Conservation (phyloP, 2,888 invertebrate genomes). For the Siphlonurus alternatus region DNA sequence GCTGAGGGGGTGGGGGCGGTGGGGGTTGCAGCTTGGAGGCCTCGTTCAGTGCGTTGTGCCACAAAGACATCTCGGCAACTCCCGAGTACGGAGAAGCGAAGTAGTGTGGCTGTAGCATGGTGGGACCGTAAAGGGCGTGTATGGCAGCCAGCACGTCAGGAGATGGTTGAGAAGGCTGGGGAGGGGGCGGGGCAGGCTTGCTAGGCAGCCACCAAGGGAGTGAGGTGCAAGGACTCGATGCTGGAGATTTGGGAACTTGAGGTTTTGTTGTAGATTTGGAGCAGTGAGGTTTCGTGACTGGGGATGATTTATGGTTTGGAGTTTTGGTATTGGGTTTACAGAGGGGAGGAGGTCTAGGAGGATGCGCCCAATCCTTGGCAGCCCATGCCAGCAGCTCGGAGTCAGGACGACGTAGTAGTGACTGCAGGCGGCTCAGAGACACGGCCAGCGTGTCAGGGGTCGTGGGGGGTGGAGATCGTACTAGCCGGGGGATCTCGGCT, state of each 20-base stretch:
- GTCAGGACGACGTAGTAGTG: slow-evolving; percentile 21
- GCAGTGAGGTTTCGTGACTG: too few relatives aligned
- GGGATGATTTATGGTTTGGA: too few relatives aligned
- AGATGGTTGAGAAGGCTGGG: neutral
- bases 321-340: too few relatives aligned
- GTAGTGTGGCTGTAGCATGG: slow-evolving; percentile 13
- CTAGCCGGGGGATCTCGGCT: slow-evolving; percentile 55
- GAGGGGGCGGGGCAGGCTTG: neutral
- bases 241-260: neutral
- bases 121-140: neutral
- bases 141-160: neutral
- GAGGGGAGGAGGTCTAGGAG: neutral
- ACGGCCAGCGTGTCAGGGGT: slow-evolving; percentile 66
- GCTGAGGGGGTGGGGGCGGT: slow-evolving; percentile 23
- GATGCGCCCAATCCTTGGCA: slow-evolving; percentile 19
- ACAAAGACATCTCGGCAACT: too few relatives aligned
- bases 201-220: neutral
- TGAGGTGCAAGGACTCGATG: neutral
- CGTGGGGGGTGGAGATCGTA: slow-evolving; percentile 50
- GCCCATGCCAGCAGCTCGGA: slow-evolving; percentile 30
- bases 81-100: slow-evolving; percentile 22
- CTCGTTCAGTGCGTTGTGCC: slow-evolving; percentile 24
- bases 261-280: too few relatives aligned
- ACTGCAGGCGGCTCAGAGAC: slow-evolving; percentile 50
- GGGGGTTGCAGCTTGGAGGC: slow-evolving; percentile 22